Percentiles rank a stretch among this genome's conserved stretches.
phyloP scores from a whole-genome alignment of 2,888 invertebrate species.

The Andrena trimmerana region DNA sequence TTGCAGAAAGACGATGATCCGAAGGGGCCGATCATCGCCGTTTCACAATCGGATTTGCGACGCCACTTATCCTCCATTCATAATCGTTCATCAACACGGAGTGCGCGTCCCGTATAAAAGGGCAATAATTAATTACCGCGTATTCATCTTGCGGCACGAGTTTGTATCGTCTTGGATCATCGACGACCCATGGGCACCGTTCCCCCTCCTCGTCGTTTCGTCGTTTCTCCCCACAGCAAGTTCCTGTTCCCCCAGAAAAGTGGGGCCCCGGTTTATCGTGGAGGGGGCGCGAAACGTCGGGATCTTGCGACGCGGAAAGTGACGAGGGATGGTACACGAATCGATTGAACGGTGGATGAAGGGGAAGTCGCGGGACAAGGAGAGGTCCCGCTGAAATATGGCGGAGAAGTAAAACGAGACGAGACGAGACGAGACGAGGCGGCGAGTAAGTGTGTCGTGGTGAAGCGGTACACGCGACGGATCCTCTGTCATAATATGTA shows the following conservation, averaged over 20 bases:
- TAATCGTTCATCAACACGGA: too few species aligned
- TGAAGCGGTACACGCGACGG: conserved; percentile 81
- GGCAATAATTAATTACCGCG: too few species aligned
- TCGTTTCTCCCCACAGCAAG: too few species aligned
- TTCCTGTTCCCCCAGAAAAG: background rate
- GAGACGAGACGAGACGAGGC: conserved; percentile 66
- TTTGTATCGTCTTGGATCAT: too few species aligned
- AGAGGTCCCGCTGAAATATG: conserved; percentile 46
- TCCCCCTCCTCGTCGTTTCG: too few species aligned
- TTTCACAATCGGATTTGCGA: conserved; percentile 49
- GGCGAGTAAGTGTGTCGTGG: conserved; percentile 80
- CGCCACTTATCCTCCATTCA: background rate
- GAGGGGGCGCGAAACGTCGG: background rate
- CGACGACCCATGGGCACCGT: too few species aligned
- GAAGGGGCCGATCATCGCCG: conserved; percentile 27
- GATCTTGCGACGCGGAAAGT: conserved; percentile 38
- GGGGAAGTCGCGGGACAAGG: conserved; percentile 20
- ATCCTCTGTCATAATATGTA: conserved; percentile 82
- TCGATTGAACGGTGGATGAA: background rate
- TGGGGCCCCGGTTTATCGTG: background rate
- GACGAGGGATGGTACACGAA: background rate
- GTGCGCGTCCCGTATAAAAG: background rate
- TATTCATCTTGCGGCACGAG: too few species aligned
- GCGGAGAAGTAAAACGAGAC: conserved; percentile 71
- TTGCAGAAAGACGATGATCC: conserved; percentile 55